Base-by-base conservation (phyloP, 2,113 vertebrate species). In the Serilophus lunatus region DNA sequence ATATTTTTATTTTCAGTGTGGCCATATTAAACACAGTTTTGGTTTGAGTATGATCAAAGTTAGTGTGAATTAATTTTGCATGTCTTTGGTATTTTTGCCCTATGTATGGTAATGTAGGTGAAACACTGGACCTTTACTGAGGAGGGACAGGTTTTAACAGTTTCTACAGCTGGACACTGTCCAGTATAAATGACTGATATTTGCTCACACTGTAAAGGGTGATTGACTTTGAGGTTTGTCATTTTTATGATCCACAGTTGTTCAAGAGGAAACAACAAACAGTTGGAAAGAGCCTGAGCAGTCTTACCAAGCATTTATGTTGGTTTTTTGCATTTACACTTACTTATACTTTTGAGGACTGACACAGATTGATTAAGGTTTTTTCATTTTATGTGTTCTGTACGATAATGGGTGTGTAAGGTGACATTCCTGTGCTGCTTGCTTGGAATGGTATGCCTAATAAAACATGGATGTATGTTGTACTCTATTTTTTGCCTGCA, bases 201-300 rank as follows among this genome's bases (percentile, higher is more conserved):
- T 95, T 92, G 47, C 71, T 91, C 38, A 65, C 18, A 16, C 19
- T 92, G 24, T 75, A 13, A 51, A 88, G 17, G n/a, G 40, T 35
- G 53, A 50, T 11, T 81, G 77, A 95, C 87, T 93, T 86, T 96
- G 89, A 96, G 57, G 80, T 11, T 25, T 97, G 63, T 95, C 53
- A 28, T 96, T 97, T 97, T 97, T 98, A 31, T 96, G 85, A 97
- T 96, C 78, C 95, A 96, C 97, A 98, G 96, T 96, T 97, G 76
- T 93, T 90, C 96, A 94, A 96, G 94, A 97, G 79, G 93, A 95
- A 97, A 92, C 92, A 95, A 93, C 91, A 74, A 96, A 95, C 96
- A 88, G 94, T 92, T 97, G 96, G 95, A 83, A 93, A 96, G 93
- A 96, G 51, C 89, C 95, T 90, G 95, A 91, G 45, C 80, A 4